These are phyloP conservation scores for Falco columbarius DNA, from an alignment of 2,797 vertebrate species.

Conservation along the genomic window DNA sequence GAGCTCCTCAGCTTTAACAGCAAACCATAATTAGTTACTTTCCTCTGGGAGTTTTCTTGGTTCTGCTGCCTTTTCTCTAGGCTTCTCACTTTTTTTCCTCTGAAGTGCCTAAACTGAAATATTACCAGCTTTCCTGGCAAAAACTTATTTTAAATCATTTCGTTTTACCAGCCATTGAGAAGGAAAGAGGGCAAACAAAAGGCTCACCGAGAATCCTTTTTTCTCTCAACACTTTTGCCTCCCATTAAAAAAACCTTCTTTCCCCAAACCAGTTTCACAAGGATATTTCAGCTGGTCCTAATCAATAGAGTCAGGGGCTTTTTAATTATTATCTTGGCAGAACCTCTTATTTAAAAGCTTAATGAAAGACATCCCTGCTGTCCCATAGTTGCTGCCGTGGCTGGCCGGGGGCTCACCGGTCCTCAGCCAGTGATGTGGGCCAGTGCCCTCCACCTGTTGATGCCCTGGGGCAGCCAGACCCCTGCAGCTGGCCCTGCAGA, in stretches of 20 bases:
- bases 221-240: background rate
- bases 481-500: background rate
- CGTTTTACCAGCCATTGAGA: background rate
- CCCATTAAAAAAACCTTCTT: background rate
- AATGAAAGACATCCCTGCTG: background rate
- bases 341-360: background rate
- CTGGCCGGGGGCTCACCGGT: fast-evolving
- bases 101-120: background rate
- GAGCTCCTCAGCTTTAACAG: background rate
- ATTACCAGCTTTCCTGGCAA: background rate
- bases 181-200: background rate
- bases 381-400: background rate
- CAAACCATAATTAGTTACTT: background rate
- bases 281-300: background rate
- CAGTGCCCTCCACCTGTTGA: background rate
- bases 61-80: background rate
- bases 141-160: background rate
- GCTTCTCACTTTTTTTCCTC: background rate
- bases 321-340: background rate
- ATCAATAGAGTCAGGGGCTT: background rate
- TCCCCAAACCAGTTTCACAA: background rate
- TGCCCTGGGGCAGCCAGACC: background rate
- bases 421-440: fast-evolving
- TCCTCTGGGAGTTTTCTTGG: background rate
- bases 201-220: background rate